These are phyloP conservation scores for Cettia cetti DNA, from an alignment of 2,113 vertebrate genomes.

Conservation along the genomic window DNA sequence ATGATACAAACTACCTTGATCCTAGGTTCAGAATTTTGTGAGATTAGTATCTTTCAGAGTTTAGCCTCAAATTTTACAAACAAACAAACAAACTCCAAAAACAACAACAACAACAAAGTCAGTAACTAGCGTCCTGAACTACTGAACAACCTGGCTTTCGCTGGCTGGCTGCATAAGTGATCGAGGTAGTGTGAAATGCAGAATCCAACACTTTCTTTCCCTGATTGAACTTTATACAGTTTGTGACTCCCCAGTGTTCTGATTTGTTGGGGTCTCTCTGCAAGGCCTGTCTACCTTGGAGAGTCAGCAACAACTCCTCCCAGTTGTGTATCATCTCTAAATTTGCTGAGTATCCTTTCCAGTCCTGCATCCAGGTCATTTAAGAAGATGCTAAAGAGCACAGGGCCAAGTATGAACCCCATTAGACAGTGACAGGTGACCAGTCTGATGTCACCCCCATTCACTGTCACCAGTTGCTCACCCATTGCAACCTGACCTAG, in stretches of 20 bases:
- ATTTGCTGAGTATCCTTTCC: not conserved
- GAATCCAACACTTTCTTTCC: not conserved
- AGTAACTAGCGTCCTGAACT: not conserved
- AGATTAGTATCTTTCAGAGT: not conserved
- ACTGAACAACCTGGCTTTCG: not conserved
- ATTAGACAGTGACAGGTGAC: too few relatives aligned
- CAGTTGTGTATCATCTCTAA: rapidly evolving
- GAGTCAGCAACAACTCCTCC: not conserved
- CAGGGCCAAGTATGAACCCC: not conserved
- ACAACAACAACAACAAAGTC: too few relatives aligned
- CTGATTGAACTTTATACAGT: not conserved
- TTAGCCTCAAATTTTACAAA: not conserved
- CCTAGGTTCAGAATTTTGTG: not conserved
- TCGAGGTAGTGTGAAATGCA: not conserved
- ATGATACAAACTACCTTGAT: not conserved
- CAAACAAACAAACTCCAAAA: too few relatives aligned
- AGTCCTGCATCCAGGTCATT: not conserved
- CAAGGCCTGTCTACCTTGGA: not conserved
- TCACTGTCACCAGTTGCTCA: not conserved
- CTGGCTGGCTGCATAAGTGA: not conserved
- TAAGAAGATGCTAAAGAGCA: not conserved
- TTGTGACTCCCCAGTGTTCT: not conserved
- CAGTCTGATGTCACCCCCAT: too few relatives aligned
- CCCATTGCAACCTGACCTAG: not conserved
- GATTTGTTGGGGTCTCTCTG: not conserved